Evolutionary conservation across 2,888 invertebrate genomes (phyloP), one percentile per base, ranked within the genome.

Genomic region (Dasysyrphus albostriatus): DNA sequence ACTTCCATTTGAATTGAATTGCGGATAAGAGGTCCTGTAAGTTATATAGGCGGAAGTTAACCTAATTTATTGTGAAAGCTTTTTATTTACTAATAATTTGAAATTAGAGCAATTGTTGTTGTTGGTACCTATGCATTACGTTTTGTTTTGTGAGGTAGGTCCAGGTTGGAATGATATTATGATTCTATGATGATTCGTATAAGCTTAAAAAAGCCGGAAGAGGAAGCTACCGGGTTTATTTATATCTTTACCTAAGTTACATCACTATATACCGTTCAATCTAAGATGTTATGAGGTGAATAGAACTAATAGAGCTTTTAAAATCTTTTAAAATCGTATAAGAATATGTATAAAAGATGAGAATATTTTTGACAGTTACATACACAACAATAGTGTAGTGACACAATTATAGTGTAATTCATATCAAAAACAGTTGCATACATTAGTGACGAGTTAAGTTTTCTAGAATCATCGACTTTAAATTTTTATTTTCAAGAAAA

Each of bases 11-110:
- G 24, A 19, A 12, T 29, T 24, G 12, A 16, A 24, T 42, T 61
- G n/a, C 14, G 24, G 24, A 59, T 16, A 12, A 59, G 3, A 1
- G 10, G n/a, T 16, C 10, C 1, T 37, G 16, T 32, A 29, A 34
- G 7, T 1, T 24, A 34, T 32, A 9, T n/a, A n/a, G 42, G 10
- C 37, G 24, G 7, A 61, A 24, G 61, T 14, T 61, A 61, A 61
- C 61, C 61, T 7, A 61, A 61, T 61, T 61, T 8, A 24, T 16
- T 58, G 39, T 61, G 49, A 67, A 67, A 67, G 67, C 67, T 67
- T 32, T 24, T 67, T 14, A 37, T 67, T 34, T 49, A 49, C 8
- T 19, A 65, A 32, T 47, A 34, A 49, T 14, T 49, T 19, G 32
- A 49, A 49, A 67, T 49, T 49, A 49, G 49, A 49, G 9, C 49